Base-by-base conservation (phyloP, 2,113 vertebrate species). In the Genyomyrus donnyi region DNA sequence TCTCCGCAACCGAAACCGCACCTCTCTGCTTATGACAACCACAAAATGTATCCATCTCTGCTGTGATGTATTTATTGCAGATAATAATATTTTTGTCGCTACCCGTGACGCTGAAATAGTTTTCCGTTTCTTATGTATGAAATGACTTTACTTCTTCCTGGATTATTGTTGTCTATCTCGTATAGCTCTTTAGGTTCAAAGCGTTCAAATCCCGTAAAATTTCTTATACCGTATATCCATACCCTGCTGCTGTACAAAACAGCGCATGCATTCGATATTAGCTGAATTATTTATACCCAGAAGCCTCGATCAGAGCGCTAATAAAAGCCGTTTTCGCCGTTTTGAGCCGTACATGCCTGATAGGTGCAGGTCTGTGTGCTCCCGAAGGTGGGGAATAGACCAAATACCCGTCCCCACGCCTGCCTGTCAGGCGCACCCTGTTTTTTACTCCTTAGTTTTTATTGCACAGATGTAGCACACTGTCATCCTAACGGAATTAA, bases 231-330 rank as follows among this genome's bases (percentile, higher is more conserved):
- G 15, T 17, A 42, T 80, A 80, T 24, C 31, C 88, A 50, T 58
- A 83, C 0, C 74, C 85, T 74, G 46, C 74, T 77, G 87, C 88
- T 19, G 5, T 66, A 48, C 77, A 49, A 77, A 70, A 50, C 66
- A 89, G 89, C 48, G 24, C 88, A 90, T 90, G 90, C 90, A 84
- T 87, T 83, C 39, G 87, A 80, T 42, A 89, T 88, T 17, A 89
- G 86, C 31, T 93, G 90, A 93, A 93, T 92, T 91, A 93, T 93
- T 92, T 88, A 93, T 91, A 53, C 50, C 21, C 49, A 90, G 85
- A 89, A 45, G 10, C 77, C 35, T 80, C 39, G 39, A 42, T 42
- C 62, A 90, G 89, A 90, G 84, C 21, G 27, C 84, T 91, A 92
- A 92, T 92, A 89, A 92, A 90, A 77, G 80, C 83, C 27, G 87